Percentiles rank a stretch among this genome's conserved stretches.
Conservation (phyloP, 2,797 vertebrate species). For the Sebastes iracundus region DNA sequence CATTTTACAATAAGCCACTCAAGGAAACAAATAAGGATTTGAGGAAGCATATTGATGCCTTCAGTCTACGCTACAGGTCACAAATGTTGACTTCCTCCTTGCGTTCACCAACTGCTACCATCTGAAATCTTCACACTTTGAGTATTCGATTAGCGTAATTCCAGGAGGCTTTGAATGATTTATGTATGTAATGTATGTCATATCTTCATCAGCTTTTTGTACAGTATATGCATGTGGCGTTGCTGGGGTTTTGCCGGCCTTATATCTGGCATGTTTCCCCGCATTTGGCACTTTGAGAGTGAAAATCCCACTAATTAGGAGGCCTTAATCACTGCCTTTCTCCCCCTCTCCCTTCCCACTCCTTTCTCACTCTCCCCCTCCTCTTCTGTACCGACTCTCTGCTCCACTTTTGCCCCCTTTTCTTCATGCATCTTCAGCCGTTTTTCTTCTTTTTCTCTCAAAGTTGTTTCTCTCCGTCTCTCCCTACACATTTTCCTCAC, state of each 20-base stretch:
- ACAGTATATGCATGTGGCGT: constrained; percentile 2
- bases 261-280: constrained; percentile 28
- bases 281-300: constrained; percentile 31
- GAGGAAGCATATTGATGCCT: neutral
- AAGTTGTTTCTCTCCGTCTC: constrained; percentile 23
- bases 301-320: constrained; percentile 65
- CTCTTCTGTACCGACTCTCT: neutral
- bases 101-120: neutral
- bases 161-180: constrained; percentile 18
- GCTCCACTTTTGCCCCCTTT: neutral
- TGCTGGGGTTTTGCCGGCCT: neutral
- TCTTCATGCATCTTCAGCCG: neutral
- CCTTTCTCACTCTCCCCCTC: constrained; percentile 23
- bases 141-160: neutral
- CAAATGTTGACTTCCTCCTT: neutral
- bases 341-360: constrained; percentile 40
- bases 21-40: neutral
- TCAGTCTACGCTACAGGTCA: neutral
- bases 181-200: constrained; percentile 5
- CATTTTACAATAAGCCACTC: neutral
- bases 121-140: neutral
- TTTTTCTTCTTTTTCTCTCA: constrained; percentile 17
- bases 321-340: constrained; percentile 55
- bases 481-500: constrained; percentile 6
- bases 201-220: neutral